Base-by-base conservation (phyloP, 2,797 vertebrate species). In the Sus cebifrons region DNA sequence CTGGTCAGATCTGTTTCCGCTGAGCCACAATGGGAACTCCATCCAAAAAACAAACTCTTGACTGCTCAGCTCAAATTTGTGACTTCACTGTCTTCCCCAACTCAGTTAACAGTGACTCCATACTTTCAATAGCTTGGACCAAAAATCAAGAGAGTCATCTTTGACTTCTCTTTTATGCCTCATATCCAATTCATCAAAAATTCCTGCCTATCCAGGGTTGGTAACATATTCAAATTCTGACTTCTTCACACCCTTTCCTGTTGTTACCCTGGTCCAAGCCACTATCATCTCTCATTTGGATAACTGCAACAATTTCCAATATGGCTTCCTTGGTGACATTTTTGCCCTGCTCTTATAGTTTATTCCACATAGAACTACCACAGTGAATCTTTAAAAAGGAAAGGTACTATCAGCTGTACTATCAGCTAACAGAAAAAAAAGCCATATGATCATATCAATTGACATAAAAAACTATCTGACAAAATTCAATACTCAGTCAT, bases 171-270 rank as follows among this genome's bases (percentile, higher is more conserved):
- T 87, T 90, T 92, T 54, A 95, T 87, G 56, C 67, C 77, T 95
- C 32, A 91, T 29, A 94, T 88, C 15, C 14, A 95, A 95, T 85
- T 96, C 36, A 92, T 88, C 77, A 87, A 77, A 71, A 85, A 86
- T 64, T 92, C 36, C 56, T 95, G 67, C 87, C 62, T 84, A 92
- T 56, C 87, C 49, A 94, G 65, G 68, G 62, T 86, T 64, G 95
- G 92, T 89, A 95, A 91, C 67, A 82, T 60, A 91, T 52, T 36
- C 87, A 71, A 81, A 90, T 68, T 64, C 70, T 94, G 93, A 96
- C 62, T 77, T 92, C 56, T 79, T 75, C 49, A 93, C 71, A 91
- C 62, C 21, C 14, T 87, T 78, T 68, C 65, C 60, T 90, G 21
- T 89, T 84, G 89, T 25, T 27, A 67, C 29, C 18, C 44, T 78